These are phyloP conservation scores for Gonioctena quinquepunctata DNA, from an alignment of 1,140 invertebrate species.

Conservation along the genomic window DNA sequence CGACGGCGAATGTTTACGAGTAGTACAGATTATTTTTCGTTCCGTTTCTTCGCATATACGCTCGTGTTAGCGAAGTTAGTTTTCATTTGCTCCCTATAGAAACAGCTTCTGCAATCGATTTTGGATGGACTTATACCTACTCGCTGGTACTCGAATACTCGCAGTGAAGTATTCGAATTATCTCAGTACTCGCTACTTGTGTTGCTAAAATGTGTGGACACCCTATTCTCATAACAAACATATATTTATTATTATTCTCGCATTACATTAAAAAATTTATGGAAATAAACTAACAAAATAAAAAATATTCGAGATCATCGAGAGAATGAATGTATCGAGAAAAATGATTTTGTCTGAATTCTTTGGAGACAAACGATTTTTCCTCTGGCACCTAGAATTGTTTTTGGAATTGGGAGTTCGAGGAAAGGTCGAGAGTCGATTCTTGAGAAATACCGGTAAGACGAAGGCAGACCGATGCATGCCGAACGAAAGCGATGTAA, in stretches of 20 bases:
- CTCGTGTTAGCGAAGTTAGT: no score
- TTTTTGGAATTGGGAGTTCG: not conserved
- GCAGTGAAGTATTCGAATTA: not conserved
- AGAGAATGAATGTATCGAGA: not conserved
- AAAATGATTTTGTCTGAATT: not conserved
- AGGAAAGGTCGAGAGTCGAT: not conserved
- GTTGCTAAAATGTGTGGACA: not conserved
- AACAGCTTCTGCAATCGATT: no score
- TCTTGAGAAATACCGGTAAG: not conserved
- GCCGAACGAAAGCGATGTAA: not conserved
- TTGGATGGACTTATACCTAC: no score
- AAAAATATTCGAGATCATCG: no score
- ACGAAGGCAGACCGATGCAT: not conserved
- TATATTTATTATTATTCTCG: no score
- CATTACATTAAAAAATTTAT: not conserved
- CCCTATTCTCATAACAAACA: no score
- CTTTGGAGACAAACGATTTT: slow-evolving; percentile 1
- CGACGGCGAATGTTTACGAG: no score
- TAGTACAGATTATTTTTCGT: no score
- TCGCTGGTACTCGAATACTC: not conserved
- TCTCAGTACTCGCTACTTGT: not conserved
- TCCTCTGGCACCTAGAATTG: not conserved
- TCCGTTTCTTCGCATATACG: no score
- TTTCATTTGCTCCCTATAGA: no score
- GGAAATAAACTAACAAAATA: not conserved